These are phyloP conservation scores for Acronicta alni DNA, from an alignment of 2,888 invertebrate genomes.

Conservation along the genomic window DNA sequence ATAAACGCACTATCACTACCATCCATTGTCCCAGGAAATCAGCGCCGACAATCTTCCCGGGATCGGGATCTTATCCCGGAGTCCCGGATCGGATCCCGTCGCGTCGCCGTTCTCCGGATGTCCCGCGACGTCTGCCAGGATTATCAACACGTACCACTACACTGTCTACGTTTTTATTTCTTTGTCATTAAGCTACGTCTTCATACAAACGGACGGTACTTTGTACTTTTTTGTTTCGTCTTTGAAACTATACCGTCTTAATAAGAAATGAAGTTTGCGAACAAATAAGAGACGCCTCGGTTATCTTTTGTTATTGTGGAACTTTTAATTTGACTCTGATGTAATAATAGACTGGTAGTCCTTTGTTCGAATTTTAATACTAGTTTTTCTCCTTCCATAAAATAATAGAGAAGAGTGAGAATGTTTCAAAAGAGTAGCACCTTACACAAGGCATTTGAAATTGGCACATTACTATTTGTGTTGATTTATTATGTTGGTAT, in stretches of 20 bases:
- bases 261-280: slow-evolving; percentile 51
- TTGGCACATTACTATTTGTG: background rate
- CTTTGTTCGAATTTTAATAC: slow-evolving; percentile 6
- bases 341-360: slow-evolving; percentile 21
- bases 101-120: slow-evolving; percentile 71
- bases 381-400: background rate
- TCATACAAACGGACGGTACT: slow-evolving; percentile 44
- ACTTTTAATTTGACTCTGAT: slow-evolving; percentile 40
- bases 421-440: background rate
- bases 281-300: slow-evolving; percentile 42
- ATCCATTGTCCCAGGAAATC: slow-evolving; percentile 79
- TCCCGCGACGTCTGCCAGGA: slow-evolving; percentile 78
- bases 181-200: slow-evolving; percentile 68
- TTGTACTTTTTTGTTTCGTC: slow-evolving; percentile 37
- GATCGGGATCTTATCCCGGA: slow-evolving; percentile 75
- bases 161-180: slow-evolving; percentile 70
- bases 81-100: slow-evolving; percentile 71
- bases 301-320: slow-evolving; percentile 43
- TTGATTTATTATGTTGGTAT: too few species aligned
- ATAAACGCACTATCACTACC: slow-evolving; percentile 69
- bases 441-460: background rate
- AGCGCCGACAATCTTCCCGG: slow-evolving; percentile 77
- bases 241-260: slow-evolving; percentile 44
- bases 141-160: slow-evolving; percentile 76
- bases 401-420: too few species aligned